Evolutionary conservation across 2,888 invertebrate species (phyloP), one percentile per base, ranked within the genome.

Genomic region (Cacoxenus indagator): DNA sequence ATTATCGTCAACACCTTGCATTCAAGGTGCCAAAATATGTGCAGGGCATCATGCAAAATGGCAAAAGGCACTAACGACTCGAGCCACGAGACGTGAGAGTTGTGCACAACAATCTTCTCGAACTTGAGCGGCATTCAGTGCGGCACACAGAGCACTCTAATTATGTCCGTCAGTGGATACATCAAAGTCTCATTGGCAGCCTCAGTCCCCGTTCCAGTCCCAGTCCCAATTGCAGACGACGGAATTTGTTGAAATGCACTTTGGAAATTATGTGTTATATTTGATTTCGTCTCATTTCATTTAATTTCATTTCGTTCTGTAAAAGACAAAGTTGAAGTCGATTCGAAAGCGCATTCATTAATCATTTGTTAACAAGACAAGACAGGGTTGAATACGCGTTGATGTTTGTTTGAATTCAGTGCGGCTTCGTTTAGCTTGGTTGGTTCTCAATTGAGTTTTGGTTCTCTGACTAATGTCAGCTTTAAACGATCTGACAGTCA

Each of bases 1-100:
- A 81, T 81, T 81, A 81, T 81, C 79, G 83, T 81, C 80, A 83
- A 83, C 80, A 81, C 80, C 83, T 81, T 81, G 82, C 80, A 76
- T 68, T 75, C 74, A 72, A 70, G 76, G 75, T 76, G 83, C 82
- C 80, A 81, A 81, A 81, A 79, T 81, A 80, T 79, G 70, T 74
- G 70, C 77, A 74, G 77, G 78, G 69, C 79, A 75, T 83, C 82
- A 83, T 81, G 83, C 80, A 82, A 81, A 80, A 76, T 79, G 83
- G 79, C 81, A 78, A 78, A 66, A 73, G 76, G 75, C 78, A 79
- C 75, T 73, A 76, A 77, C n/a, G n/a, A n/a, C n/a, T n/a, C n/a
- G 70, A 65, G 29, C n/a, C 27, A 55, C 27, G 51, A 17, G 51
- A 31, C 9, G 31, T 31, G 31, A 31, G 31, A 6, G 31, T 11